A percentile compares a stretch with the other conserved stretches of the same genome.
These are phyloP conservation scores for Cardiocondyla obscurior DNA, from an alignment of 1,140 invertebrate genomes.

Conservation along the genomic window DNA sequence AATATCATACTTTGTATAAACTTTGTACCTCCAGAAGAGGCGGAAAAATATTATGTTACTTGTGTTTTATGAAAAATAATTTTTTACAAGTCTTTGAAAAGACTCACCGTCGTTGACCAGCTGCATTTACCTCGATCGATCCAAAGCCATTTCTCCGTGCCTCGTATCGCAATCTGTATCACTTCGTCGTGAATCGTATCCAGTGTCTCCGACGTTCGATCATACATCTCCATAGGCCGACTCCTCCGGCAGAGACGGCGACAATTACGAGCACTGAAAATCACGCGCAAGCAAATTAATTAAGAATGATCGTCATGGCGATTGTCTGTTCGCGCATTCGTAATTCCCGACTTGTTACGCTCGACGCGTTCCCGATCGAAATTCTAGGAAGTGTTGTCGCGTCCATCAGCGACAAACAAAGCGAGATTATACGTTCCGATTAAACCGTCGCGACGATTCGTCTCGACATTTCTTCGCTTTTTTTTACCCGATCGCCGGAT, in stretches of 20 bases:
- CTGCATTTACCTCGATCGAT: background rate
- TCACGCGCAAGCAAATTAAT: background rate
- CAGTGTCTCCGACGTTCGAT: background rate
- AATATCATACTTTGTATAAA: background rate
- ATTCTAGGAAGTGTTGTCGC: background rate
- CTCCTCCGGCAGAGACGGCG: too few relatives aligned
- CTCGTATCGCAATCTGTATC: background rate
- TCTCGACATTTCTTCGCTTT: background rate
- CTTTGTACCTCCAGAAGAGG: background rate
- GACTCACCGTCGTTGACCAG: background rate
- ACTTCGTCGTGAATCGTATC: background rate
- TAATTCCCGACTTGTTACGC: background rate
- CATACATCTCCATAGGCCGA: too few relatives aligned
- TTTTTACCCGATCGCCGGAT: background rate
- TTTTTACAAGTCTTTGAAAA: background rate
- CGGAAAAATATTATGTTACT: background rate
- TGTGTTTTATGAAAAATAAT: background rate
- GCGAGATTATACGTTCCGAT: conserved; percentile 4
- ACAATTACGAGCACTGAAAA: background rate
- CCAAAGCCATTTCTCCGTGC: background rate
- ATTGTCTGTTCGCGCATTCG: background rate
- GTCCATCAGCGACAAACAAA: background rate
- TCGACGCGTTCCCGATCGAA: background rate
- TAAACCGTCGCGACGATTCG: background rate
- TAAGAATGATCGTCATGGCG: background rate